phyloP scores from a whole-genome alignment of 2,797 vertebrate genomes.

The Anguilla pacifica region DNA sequence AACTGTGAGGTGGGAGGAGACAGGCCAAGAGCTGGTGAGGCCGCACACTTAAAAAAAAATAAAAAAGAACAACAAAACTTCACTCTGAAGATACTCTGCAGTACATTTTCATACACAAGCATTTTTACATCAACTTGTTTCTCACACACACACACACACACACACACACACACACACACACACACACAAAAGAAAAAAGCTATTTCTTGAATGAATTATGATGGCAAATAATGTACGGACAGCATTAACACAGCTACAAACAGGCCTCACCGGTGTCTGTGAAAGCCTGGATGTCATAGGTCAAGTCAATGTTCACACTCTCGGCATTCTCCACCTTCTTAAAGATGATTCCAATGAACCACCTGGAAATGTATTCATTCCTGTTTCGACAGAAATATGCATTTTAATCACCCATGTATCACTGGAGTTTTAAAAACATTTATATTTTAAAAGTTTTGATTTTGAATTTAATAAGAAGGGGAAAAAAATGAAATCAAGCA shows the following conservation, averaged over 20 bases:
- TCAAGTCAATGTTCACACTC: constrained; percentile 92
- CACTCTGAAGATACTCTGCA: neutral
- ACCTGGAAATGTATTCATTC: constrained; percentile 88
- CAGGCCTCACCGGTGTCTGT: constrained; percentile 88
- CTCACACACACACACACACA: neutral
- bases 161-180: neutral
- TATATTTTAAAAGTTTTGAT: neutral
- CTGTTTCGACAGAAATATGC: constrained; percentile 63
- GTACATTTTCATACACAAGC: neutral
- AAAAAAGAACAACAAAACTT: neutral
- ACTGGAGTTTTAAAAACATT: neutral
- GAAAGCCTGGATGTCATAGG: constrained; percentile 94
- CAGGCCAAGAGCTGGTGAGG: no score
- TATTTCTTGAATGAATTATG: neutral
- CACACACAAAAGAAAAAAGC: neutral
- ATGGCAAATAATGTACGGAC: neutral
- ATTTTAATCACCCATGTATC: neutral
- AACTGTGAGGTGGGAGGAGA: no score
- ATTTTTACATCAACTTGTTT: neutral
- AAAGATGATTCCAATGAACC: constrained; percentile 96
- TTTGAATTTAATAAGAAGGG: neutral
- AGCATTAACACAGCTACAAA: neutral
- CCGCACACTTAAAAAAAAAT: no score
- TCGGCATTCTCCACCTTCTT: constrained; percentile 93
- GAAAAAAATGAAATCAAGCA: neutral